These are phyloP conservation scores for Danaus melanippus DNA, from an alignment of 1,140 invertebrate species.

Conservation along the genomic window DNA sequence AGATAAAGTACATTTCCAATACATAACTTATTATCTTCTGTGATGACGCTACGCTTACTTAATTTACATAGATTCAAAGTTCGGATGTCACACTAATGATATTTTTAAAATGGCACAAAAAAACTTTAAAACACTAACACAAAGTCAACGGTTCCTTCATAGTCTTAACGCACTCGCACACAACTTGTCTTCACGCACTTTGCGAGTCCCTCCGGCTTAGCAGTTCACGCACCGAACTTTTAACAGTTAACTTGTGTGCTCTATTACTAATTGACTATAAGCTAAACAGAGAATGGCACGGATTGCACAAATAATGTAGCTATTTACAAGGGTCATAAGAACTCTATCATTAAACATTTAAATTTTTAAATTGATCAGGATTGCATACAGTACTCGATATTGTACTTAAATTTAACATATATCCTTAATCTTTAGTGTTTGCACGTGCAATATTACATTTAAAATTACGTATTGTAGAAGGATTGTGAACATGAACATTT, in stretches of 20 bases:
- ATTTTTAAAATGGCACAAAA: slow-evolving; percentile 71
- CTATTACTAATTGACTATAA: slow-evolving; percentile 65
- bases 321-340: slow-evolving; percentile 62
- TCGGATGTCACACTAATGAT: slow-evolving; percentile 70
- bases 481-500: slow-evolving; percentile 43
- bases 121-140: slow-evolving; percentile 70
- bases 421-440: slow-evolving; percentile 50
- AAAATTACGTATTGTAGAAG: slow-evolving; percentile 61
- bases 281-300: slow-evolving; percentile 70
- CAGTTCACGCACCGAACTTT: slow-evolving; percentile 29
- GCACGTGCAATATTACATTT: slow-evolving; percentile 49
- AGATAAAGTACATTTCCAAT: slow-evolving; percentile 65
- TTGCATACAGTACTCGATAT: slow-evolving; percentile 39
- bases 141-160: slow-evolving; percentile 61
- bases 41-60: slow-evolving; percentile 64
- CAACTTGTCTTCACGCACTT: slow-evolving; percentile 28
- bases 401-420: slow-evolving; percentile 59
- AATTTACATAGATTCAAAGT: slow-evolving; percentile 67
- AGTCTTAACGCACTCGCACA: slow-evolving; percentile 46
- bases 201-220: slow-evolving; percentile 23
- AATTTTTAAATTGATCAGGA: slow-evolving; percentile 49
- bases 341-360: slow-evolving; percentile 45
- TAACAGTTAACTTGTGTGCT: slow-evolving; percentile 25
- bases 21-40: slow-evolving; percentile 64
- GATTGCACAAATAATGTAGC: slow-evolving; percentile 64